These are phyloP conservation scores for Halcyon malimbica DNA, from an alignment of 2,113 vertebrate species.

Conservation along the genomic window DNA sequence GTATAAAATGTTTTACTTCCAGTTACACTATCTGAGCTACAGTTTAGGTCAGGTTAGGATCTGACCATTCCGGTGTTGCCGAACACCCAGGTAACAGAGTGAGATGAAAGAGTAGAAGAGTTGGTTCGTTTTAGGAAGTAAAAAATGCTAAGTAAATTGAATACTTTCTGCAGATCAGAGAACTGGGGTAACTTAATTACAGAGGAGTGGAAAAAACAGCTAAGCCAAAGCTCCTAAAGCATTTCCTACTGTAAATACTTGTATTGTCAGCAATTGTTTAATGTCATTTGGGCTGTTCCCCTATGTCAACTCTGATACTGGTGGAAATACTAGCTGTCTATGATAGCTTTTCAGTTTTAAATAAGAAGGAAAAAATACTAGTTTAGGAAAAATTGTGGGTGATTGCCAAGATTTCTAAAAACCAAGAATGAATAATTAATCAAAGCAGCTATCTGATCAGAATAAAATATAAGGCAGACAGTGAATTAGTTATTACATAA, in stretches of 20 bases:
- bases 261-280: constrained; percentile 12
- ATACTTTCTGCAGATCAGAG: neutral
- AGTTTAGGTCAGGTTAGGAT: neutral
- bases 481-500: neutral
- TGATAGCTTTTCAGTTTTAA: neutral
- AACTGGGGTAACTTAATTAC: neutral
- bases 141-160: neutral
- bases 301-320: neutral
- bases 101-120: neutral
- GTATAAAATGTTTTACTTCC: neutral
- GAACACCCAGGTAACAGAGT: neutral
- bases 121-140: neutral
- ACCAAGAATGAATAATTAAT: neutral
- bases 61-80: neutral
- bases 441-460: neutral
- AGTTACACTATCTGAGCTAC: neutral
- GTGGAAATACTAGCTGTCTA: neutral
- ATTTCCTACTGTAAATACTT: neutral
- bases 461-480: neutral
- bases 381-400: neutral
- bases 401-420: neutral
- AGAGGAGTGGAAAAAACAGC: neutral
- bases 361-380: constrained; percentile 7
- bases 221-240: neutral
- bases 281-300: neutral